A percentile compares a stretch with the other conserved stretches of the same genome.
Evolutionary conservation across 2,797 vertebrate species (phyloP).

Genomic region (Orientallactaga sibirica): DNA sequence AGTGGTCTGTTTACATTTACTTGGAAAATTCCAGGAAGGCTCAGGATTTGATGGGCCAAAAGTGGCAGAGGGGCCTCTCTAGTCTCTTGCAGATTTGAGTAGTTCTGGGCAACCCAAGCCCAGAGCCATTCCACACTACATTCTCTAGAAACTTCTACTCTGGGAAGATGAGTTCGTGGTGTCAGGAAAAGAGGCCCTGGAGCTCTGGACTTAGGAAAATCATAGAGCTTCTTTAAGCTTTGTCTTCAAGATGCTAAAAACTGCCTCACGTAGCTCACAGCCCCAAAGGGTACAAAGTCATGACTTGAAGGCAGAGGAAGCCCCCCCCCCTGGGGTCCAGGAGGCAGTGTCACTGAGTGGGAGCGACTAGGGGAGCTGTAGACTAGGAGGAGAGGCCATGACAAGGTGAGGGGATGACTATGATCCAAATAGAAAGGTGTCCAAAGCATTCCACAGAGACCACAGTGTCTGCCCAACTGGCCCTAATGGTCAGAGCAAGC

Average conservation of each 20-base stretch:
- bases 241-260: background rate
- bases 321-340: background rate
- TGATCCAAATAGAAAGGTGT: background rate
- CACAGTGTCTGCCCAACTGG: too few species aligned
- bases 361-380: background rate
- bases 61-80: background rate
- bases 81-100: too few species aligned
- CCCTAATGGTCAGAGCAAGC: background rate
- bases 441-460: background rate
- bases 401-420: too few species aligned
- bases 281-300: background rate
- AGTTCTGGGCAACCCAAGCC: background rate
- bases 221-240: background rate
- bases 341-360: background rate
- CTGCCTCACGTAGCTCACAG: background rate
- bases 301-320: background rate
- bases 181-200: background rate
- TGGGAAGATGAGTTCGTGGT: background rate
- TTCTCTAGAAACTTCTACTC: background rate
- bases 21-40: conserved; percentile 8
- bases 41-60: background rate
- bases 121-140: background rate
- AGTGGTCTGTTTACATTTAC: background rate
- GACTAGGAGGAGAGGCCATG: background rate
- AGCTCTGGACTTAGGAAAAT: background rate